These are phyloP conservation scores for Rotaria macrura DNA, from an alignment of 2,888 invertebrate species.

Conservation along the genomic window DNA sequence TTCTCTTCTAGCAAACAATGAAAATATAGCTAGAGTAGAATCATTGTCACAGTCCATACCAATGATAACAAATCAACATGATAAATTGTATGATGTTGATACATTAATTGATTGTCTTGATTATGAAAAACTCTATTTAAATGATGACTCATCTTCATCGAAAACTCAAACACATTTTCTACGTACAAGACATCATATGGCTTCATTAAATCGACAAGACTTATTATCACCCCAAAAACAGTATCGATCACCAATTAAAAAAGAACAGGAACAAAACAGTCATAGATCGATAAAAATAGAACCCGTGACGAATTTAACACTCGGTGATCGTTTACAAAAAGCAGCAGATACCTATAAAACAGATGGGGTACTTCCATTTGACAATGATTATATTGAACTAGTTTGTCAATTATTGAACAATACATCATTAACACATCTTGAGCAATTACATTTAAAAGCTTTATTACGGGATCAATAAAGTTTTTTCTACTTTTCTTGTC, in stretches of 20 bases:
- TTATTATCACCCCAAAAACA: background rate
- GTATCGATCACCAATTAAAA: background rate
- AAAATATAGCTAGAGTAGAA: background rate
- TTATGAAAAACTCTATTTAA: background rate
- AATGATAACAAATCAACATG: background rate
- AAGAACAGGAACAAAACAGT: background rate
- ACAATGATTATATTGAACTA: slow-evolving; percentile 14
- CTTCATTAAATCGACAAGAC: background rate
- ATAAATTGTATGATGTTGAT: background rate
- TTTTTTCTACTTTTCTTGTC: background rate
- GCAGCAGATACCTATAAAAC: background rate
- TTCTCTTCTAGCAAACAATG: background rate
- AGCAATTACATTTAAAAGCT: slow-evolving; percentile 2
- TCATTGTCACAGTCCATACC: background rate
- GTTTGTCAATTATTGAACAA: background rate
- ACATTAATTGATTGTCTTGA: slow-evolving; percentile 9
- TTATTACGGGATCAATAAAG: background rate
- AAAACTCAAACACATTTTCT: background rate
- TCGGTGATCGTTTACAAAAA: background rate
- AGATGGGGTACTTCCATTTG: background rate
- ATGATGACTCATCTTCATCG: background rate
- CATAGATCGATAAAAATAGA: background rate
- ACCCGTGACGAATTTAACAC: background rate
- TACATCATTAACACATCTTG: background rate
- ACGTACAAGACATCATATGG: background rate